Evolutionary conservation across 2,888 invertebrate species (phyloP).

Genomic region (Mycalesis mineus): DNA sequence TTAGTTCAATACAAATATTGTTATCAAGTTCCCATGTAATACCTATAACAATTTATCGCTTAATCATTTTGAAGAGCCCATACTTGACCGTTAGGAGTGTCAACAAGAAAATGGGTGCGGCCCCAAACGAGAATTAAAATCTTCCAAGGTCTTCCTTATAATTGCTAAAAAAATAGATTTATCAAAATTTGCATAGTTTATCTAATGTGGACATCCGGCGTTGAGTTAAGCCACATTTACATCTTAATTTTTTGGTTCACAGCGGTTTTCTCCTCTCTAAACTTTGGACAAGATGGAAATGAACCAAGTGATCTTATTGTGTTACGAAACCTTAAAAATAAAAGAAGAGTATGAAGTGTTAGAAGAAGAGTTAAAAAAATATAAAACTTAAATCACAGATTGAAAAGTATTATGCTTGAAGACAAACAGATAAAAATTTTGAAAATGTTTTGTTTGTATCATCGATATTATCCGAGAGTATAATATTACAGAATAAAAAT

Average conservation of each 20-base stretch:
- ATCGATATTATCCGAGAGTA: no score
- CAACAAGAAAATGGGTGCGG: conserved; percentile 55
- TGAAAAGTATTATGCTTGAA: no score
- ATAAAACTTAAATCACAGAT: no score
- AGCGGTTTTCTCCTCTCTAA: no score
- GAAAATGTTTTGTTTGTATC: no score
- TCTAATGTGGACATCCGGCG: conserved; percentile 48
- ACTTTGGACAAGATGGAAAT: no score
- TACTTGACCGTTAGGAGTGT: conserved; percentile 52
- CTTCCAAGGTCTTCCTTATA: conserved; percentile 29
- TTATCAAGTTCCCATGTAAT: conserved; percentile 42
- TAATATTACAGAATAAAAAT: no score
- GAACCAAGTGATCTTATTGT: no score
- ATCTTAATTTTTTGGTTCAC: not conserved
- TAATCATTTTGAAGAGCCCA: conserved; percentile 52
- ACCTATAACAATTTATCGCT: conserved; percentile 49
- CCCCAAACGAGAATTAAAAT: conserved; percentile 35
- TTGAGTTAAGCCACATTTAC: not conserved
- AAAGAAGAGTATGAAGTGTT: no score
- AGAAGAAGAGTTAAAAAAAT: no score
- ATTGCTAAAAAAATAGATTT: conserved; percentile 30
- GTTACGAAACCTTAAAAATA: no score
- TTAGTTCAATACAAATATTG: conserved; percentile 52
- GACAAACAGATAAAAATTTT: no score
- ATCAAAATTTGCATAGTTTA: conserved; percentile 37